Percentiles rank a stretch among this genome's conserved stretches.
phyloP scores from a whole-genome alignment of 2,797 vertebrate species.

The Potorous gilbertii region DNA sequence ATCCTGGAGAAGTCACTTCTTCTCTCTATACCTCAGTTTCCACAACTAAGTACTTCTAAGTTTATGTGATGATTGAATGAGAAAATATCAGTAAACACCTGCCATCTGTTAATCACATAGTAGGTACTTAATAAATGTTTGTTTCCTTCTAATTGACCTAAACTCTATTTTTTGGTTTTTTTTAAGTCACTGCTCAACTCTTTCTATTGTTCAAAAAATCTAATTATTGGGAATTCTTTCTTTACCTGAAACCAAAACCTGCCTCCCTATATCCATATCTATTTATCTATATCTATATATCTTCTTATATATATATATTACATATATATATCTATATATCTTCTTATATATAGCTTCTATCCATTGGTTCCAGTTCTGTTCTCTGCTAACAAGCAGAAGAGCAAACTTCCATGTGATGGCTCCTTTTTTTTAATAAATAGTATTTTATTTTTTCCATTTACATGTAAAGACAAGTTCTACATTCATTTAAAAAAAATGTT shows the following conservation, averaged over 20 bases:
- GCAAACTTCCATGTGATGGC: background rate
- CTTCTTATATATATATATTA: too few species aligned
- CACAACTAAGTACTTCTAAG: background rate
- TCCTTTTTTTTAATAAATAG: background rate
- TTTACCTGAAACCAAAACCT: background rate
- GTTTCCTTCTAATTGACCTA: background rate
- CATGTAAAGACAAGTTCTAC: background rate
- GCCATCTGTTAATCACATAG: background rate
- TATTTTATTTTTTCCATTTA: background rate
- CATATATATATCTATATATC: background rate
- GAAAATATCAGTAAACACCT: background rate
- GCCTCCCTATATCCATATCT: background rate
- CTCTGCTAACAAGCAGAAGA: background rate
- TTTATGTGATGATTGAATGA: background rate
- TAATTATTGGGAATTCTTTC: background rate
- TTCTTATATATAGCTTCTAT: background rate
- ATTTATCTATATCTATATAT: too few species aligned
- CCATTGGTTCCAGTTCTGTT: background rate
- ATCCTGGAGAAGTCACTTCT: background rate
- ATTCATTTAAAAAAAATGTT: background rate
- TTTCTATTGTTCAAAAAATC: background rate
- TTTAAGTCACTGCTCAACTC: background rate
- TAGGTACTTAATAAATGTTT: background rate
- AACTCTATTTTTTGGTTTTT: background rate
- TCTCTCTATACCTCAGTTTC: background rate